These are phyloP conservation scores for Antedon mediterranea DNA, from an alignment of 53 echinoderm and acorn worm species.

Conservation along the genomic window DNA sequence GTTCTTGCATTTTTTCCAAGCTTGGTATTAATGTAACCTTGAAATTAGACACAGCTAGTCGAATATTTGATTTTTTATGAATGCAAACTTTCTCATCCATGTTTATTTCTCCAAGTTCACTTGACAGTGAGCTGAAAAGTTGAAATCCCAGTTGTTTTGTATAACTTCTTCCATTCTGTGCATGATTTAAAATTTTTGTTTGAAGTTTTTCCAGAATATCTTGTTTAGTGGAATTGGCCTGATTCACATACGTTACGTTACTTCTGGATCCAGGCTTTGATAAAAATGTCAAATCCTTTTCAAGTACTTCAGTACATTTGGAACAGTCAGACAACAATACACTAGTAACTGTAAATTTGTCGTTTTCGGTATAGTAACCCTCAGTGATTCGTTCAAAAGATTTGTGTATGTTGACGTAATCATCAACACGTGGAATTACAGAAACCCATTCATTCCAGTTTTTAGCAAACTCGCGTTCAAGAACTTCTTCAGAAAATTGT, in stretches of 20 bases:
- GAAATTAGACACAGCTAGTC: neutral
- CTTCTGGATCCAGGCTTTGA: too few relatives aligned
- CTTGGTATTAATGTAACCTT: neutral
- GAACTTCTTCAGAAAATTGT: neutral
- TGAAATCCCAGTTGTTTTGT: neutral
- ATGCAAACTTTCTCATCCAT: neutral
- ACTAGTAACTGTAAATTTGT: too few relatives aligned
- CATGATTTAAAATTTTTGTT: neutral
- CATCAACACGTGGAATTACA: neutral
- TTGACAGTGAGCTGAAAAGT: neutral
- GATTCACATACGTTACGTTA: neutral
- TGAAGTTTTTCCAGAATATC: neutral
- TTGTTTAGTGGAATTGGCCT: neutral
- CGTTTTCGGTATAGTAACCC: too few relatives aligned
- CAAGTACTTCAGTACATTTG: neutral
- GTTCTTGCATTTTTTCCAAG: neutral
- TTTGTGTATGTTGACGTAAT: neutral
- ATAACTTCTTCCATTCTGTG: neutral
- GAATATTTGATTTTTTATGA: neutral
- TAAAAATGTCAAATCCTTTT: too few relatives aligned
- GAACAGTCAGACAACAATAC: too few relatives aligned
- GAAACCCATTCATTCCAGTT: neutral
- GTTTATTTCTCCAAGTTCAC: neutral
- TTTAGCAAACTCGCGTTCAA: neutral
- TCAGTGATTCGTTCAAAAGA: neutral